Percentiles rank a stretch among this genome's conserved stretches.
phyloP scores from a whole-genome alignment of 2,888 invertebrate species.

The Diarsia mendica region DNA sequence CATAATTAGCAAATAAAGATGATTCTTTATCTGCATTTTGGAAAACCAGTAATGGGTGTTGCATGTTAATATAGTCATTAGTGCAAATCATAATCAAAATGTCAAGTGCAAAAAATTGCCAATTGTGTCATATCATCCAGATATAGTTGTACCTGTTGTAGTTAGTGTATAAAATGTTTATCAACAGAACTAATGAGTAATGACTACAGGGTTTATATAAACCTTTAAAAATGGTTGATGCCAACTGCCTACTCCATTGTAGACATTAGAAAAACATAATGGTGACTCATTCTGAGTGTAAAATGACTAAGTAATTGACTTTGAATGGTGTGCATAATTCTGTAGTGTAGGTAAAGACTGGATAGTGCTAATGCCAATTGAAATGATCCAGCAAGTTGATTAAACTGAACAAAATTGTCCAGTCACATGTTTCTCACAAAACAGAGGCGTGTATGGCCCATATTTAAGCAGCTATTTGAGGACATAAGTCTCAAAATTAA shows the following conservation, averaged over 20 bases:
- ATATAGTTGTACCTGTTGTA: background rate
- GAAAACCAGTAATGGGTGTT: background rate
- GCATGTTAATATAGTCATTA: background rate
- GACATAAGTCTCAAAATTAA: background rate
- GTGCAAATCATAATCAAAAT: conserved; percentile 7
- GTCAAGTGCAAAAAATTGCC: background rate
- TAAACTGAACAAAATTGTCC: background rate
- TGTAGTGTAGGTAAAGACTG: conserved; percentile 28
- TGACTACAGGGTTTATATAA: conserved; percentile 15
- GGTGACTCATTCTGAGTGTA: conserved; percentile 58
- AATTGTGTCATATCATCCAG: background rate
- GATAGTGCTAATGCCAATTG: conserved; percentile 29
- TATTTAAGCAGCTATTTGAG: background rate
- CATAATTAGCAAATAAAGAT: background rate
- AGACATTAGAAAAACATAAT: conserved; percentile 53
- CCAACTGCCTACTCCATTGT: conserved; percentile 31
- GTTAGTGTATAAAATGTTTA: conserved; percentile 4
- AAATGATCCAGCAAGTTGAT: conserved; percentile 18
- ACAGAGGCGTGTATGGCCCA: background rate
- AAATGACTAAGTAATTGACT: conserved; percentile 60
- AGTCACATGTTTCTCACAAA: conserved; percentile 5
- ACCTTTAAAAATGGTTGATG: conserved; percentile 40
- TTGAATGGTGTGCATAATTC: conserved; percentile 34
- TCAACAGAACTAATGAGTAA: conserved; percentile 19
- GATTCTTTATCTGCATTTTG: background rate